phyloP scores from a whole-genome alignment of 2,113 vertebrate species.

The Alethe castanea region DNA sequence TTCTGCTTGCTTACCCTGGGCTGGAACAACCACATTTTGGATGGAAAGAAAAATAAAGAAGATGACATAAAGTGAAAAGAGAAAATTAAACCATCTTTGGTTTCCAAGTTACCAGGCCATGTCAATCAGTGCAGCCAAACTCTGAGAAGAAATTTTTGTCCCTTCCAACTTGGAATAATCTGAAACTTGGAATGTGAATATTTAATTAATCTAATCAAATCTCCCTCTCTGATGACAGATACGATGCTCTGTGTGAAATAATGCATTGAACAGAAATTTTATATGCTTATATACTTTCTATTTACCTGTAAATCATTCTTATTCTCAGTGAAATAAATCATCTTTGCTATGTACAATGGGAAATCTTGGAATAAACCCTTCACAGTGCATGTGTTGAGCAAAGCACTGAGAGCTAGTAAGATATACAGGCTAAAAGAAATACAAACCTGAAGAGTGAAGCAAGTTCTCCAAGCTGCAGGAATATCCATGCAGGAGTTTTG shows the following conservation, averaged over 20 bases:
- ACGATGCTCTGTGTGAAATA: not conserved
- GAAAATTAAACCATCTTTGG: not conserved
- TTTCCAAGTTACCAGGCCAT: not conserved
- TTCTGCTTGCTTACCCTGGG: not conserved
- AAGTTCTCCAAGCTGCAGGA: not conserved
- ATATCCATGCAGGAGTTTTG: not conserved
- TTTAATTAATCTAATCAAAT: not conserved
- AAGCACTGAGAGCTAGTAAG: not conserved
- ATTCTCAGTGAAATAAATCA: not conserved
- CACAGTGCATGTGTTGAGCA: not conserved
- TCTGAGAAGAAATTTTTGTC: not conserved
- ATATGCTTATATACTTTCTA: not conserved
- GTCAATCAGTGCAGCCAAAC: not conserved
- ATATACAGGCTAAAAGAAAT: not conserved
- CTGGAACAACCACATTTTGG: not conserved
- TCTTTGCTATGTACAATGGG: not conserved
- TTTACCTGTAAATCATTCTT: not conserved
- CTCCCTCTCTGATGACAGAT: not conserved
- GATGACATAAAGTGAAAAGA: not conserved
- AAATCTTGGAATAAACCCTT: not conserved
- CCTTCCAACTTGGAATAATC: not conserved
- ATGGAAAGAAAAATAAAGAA: not conserved
- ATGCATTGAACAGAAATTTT: not conserved
- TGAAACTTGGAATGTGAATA: not conserved
- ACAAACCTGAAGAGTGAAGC: not conserved